A percentile compares a stretch with the other conserved stretches of the same genome.
Evolutionary conservation across 2,797 vertebrate genomes (phyloP).

Genomic region (Iguana delicatissima): DNA sequence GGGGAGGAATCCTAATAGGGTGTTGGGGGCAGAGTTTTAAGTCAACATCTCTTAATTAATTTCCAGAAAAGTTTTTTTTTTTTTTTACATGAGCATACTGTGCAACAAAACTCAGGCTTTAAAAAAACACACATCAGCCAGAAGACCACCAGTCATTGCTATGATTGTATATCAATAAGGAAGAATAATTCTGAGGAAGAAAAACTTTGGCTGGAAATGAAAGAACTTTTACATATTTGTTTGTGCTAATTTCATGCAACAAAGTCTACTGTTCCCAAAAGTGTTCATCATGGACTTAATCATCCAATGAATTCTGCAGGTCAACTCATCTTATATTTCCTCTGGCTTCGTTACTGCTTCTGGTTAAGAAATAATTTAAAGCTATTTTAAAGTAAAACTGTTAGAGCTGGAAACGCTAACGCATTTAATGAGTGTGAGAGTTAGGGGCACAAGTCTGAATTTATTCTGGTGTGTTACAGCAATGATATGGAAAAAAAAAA

Average conservation of each 20-base stretch:
- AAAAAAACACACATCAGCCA: slow-evolving; percentile 44
- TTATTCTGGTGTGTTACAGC: neutral
- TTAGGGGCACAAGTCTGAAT: neutral
- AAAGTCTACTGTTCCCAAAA: neutral
- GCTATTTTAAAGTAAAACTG: slow-evolving; percentile 15
- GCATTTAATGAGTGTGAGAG: neutral
- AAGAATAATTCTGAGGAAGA: slow-evolving; percentile 36
- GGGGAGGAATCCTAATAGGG: slow-evolving; percentile 63
- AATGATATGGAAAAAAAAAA: neutral
- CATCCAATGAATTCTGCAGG: slow-evolving; percentile 30
- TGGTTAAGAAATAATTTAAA: slow-evolving; percentile 30
- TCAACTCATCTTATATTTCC: neutral
- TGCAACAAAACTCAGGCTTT: slow-evolving; percentile 51
- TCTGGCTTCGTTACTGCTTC: slow-evolving; percentile 4
- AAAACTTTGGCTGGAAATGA: slow-evolving; percentile 48
- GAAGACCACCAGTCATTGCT: neutral
- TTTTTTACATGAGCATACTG: slow-evolving; percentile 52
- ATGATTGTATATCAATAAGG: neutral
- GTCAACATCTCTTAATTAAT: slow-evolving; percentile 83
- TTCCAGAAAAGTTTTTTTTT: slow-evolving; percentile 63
- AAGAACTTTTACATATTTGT: neutral
- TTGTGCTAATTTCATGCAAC: slow-evolving; percentile 17
- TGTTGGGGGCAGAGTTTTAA: slow-evolving; percentile 66
- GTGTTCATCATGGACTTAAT: slow-evolving; percentile 18
- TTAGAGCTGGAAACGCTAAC: slow-evolving; percentile 21